Percentiles rank a stretch among this genome's conserved stretches.
These are phyloP conservation scores for Carlito syrichta DNA, from an alignment of 2,113 vertebrate genomes.

Conservation along the genomic window DNA sequence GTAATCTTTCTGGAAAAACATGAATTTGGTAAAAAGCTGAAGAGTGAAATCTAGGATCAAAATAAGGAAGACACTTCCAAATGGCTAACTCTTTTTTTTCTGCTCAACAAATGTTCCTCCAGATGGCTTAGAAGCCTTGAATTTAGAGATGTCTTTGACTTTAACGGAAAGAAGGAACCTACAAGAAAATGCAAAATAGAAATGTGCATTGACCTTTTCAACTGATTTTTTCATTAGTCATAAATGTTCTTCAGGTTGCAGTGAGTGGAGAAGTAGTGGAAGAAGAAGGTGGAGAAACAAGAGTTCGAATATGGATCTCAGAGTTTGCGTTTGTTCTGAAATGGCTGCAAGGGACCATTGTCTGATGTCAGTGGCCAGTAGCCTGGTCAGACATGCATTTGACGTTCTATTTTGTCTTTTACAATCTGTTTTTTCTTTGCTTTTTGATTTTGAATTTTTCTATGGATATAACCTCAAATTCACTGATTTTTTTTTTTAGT, in stretches of 20 bases:
- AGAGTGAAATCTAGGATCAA: not conserved
- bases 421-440: not conserved
- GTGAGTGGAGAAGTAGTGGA: too few species aligned
- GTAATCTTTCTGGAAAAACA: not conserved
- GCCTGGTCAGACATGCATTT: not conserved
- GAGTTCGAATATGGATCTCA: too few species aligned
- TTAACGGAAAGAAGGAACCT: not conserved
- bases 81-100: not conserved
- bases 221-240: not conserved
- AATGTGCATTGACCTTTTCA: not conserved
- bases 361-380: not conserved
- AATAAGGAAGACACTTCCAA: not conserved
- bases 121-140: not conserved
- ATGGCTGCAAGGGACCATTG: too few species aligned
- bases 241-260: not conserved
- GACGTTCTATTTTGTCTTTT: not conserved
- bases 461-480: not conserved
- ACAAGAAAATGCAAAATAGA: not conserved
- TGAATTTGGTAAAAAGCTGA: not conserved
- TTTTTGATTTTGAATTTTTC: not conserved
- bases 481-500: not conserved
- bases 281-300: too few species aligned
- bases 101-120: not conserved
- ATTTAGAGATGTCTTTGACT: not conserved
- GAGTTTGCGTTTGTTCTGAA: too few species aligned